Conservation (phyloP, 2,113 vertebrate species). For the Tympanuchus pallidicinctus region DNA sequence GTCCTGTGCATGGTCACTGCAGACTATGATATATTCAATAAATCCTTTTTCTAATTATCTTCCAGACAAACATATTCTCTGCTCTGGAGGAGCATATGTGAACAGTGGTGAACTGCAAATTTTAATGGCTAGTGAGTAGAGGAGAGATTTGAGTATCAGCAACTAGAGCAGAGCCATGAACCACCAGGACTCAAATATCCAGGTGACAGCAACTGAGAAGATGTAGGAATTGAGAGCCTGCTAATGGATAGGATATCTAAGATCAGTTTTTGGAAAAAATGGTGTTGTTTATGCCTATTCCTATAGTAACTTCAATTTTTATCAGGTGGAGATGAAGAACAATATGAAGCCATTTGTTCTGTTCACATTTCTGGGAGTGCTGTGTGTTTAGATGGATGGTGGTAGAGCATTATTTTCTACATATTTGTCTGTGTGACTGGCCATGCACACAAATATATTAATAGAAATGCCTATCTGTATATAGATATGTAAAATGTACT, state of each 20-base stretch:
- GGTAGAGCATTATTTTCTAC: neutral
- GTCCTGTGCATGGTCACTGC: fast-evolving
- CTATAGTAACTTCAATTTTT: neutral
- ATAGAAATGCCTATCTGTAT: neutral
- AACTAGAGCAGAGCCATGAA: neutral
- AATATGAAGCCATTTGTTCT: fast-evolving
- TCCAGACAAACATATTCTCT: neutral
- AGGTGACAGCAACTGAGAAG: neutral
- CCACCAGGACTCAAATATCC: neutral
- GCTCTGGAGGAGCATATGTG: neutral
- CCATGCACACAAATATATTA: neutral
- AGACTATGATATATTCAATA: neutral
- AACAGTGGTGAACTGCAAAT: neutral
- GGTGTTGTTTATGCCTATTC: fast-evolving
- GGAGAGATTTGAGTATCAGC: neutral
- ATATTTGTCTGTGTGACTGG: neutral
- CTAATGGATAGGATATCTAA: neutral
- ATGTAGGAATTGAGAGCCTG: neutral
- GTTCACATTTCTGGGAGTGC: neutral
- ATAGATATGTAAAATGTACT: neutral
- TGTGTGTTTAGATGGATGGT: neutral
- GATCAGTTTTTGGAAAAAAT: neutral
- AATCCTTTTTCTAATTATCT: neutral
- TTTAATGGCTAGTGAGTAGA: neutral
- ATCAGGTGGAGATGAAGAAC: neutral